Conservation (phyloP, 2,888 invertebrate species). For the Sympetrum striolatum region DNA sequence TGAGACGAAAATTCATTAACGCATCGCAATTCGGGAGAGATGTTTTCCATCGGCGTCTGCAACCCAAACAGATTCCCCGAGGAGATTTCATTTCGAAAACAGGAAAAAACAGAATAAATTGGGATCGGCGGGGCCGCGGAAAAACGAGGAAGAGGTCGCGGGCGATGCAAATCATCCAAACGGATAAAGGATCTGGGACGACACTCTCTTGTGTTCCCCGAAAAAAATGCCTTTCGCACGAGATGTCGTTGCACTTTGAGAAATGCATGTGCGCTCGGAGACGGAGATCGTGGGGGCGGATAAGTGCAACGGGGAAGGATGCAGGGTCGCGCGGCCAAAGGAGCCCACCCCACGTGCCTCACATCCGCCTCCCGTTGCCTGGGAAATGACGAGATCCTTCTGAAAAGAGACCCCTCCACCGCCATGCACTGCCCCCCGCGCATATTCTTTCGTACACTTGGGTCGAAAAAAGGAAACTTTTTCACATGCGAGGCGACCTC, state of each 20-base stretch:
- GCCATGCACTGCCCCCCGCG: background rate
- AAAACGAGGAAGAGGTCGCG: background rate
- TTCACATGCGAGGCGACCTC: background rate
- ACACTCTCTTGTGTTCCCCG: background rate
- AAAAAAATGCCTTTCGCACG: background rate
- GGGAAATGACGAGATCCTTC: background rate
- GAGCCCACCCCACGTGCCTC: slow-evolving; percentile 21
- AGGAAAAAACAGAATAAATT: background rate
- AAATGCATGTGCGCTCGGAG: slow-evolving; percentile 23
- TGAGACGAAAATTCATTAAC: no score
- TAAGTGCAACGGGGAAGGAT: slow-evolving; percentile 28
- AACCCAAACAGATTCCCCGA: background rate
- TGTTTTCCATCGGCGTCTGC: no score
- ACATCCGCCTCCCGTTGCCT: background rate
- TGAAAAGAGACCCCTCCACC: background rate
- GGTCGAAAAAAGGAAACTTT: background rate
- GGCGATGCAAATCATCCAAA: background rate
- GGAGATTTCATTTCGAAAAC: background rate
- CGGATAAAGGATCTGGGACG: background rate
- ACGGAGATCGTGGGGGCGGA: background rate
- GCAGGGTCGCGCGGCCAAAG: slow-evolving; percentile 34
- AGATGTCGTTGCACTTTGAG: slow-evolving; percentile 35
- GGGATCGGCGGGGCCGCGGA: background rate
- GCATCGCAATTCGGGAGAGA: no score
- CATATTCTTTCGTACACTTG: background rate